These are phyloP conservation scores for Lophotis ruficrista DNA, from an alignment of 2,113 vertebrate genomes.

Conservation along the genomic window DNA sequence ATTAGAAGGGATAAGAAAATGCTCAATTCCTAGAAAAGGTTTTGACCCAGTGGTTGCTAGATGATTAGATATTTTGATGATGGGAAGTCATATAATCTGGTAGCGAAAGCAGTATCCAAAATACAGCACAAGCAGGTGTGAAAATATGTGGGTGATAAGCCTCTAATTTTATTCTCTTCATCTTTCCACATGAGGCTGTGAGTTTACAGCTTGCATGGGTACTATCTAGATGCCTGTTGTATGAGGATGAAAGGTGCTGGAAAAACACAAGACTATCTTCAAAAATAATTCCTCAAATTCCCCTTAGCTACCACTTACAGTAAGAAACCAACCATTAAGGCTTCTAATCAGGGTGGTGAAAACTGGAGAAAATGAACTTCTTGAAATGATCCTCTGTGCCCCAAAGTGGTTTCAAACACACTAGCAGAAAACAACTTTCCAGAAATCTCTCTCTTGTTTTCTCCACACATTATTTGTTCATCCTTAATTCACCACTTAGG, in stretches of 20 bases:
- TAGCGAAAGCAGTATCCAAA: slow-evolving; percentile 10
- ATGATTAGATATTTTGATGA: neutral
- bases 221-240: neutral
- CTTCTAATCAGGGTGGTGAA: neutral
- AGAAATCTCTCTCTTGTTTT: neutral
- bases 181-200: neutral
- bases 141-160: slow-evolving; percentile 19
- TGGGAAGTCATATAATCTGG: neutral
- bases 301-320: neutral
- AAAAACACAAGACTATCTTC: neutral
- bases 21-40: neutral
- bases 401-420: neutral
- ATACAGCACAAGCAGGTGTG: slow-evolving; percentile 7
- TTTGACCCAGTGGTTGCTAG: neutral
- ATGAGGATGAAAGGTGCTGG: neutral
- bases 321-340: neutral
- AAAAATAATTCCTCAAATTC: neutral
- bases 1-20: neutral
- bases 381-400: neutral
- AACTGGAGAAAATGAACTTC: neutral
- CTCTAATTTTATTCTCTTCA: slow-evolving; percentile 45
- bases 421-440: neutral
- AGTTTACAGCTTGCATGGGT: neutral
- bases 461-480: neutral
- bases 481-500: neutral